These are phyloP conservation scores for Ceramica pisi DNA, from an alignment of 2,888 invertebrate genomes.

Conservation along the genomic window DNA sequence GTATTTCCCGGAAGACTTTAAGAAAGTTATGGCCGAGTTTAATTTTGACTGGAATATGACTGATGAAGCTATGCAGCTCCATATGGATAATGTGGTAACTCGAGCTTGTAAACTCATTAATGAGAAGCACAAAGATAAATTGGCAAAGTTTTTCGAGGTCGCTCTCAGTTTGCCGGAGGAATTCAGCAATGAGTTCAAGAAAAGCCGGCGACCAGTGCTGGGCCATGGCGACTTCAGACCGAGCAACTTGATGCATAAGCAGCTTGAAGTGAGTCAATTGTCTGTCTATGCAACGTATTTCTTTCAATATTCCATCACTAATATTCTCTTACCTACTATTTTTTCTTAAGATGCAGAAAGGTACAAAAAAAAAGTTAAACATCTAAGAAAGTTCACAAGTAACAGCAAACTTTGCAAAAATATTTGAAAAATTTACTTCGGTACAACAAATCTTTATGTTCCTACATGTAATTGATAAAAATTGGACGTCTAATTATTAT, in stretches of 20 bases:
- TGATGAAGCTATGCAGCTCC: slow-evolving; percentile 4
- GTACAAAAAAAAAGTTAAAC: too few relatives aligned
- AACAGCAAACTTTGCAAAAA: too few relatives aligned
- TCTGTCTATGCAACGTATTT: too few relatives aligned
- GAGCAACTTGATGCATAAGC: slow-evolving; percentile 72
- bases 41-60: slow-evolving; percentile 50
- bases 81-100: slow-evolving; percentile 38
- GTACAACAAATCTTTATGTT: too few relatives aligned
- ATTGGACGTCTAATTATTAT: too few relatives aligned
- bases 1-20: slow-evolving; percentile 75
- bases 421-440: too few relatives aligned
- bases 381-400: too few relatives aligned
- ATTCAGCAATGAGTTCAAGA: slow-evolving; percentile 54
- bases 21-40: slow-evolving; percentile 59
- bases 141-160: slow-evolving; percentile 62
- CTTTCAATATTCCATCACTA: too few relatives aligned
- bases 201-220: slow-evolving; percentile 66
- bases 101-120: slow-evolving; percentile 58
- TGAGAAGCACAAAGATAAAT: slow-evolving; percentile 67
- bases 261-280: slow-evolving; percentile 55
- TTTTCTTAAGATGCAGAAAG: too few relatives aligned
- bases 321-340: too few relatives aligned
- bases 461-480: too few relatives aligned
- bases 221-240: slow-evolving; percentile 78
- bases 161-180: slow-evolving; percentile 18